Evolutionary conservation across 2,888 invertebrate genomes (phyloP).

Genomic region (Dynastes grantii): DNA sequence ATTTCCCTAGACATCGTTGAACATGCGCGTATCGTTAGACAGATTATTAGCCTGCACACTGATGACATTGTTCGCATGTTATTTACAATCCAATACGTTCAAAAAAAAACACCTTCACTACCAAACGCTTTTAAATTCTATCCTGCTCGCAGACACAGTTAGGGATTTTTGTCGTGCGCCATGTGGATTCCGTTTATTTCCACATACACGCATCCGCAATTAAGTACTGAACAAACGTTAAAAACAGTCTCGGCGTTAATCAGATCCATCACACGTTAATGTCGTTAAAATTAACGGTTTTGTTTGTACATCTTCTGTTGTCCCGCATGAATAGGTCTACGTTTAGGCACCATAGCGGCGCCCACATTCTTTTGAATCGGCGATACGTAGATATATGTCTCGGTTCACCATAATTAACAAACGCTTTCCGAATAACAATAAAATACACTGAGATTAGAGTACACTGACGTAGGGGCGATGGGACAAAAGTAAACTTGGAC

Average conservation of each 20-base stretch:
- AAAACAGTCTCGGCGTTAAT: conserved; percentile 34
- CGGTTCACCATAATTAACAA: conserved; percentile 23
- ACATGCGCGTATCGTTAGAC: no score
- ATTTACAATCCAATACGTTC: conserved; percentile 11
- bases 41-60: no score
- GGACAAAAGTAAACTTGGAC: no score
- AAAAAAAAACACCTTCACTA: background rate
- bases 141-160: background rate
- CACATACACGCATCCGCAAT: conserved; percentile 22
- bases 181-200: conserved; percentile 9
- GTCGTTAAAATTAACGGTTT: conserved; percentile 43
- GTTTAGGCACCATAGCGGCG: conserved; percentile 22
- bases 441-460: background rate
- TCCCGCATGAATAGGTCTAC: conserved; percentile 8
- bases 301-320: conserved; percentile 39
- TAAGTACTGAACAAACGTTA: conserved; percentile 29
- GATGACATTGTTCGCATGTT: background rate
- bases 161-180: background rate
- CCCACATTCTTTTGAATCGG: conserved; percentile 41
- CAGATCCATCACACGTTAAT: conserved; percentile 42
- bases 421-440: background rate
- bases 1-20: no score
- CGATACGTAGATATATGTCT: background rate
- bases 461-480: no score
- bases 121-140: background rate